Percentiles rank a stretch among this genome's conserved stretches.
These are phyloP conservation scores for Carettochelys insculpta DNA, from an alignment of 2,113 vertebrate species.

Conservation along the genomic window DNA sequence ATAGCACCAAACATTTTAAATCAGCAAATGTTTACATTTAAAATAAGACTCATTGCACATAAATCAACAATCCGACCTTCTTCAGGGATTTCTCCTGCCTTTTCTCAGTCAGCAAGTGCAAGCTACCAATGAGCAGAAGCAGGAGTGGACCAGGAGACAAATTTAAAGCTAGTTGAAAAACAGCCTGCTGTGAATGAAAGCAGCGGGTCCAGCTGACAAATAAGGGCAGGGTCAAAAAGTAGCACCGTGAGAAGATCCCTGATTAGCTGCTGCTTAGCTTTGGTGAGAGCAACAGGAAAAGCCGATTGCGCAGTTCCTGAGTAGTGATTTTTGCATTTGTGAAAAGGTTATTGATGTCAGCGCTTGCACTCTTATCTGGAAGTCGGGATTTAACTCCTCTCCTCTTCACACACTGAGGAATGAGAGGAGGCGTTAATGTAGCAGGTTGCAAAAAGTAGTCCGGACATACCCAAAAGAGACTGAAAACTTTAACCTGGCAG, in stretches of 20 bases:
- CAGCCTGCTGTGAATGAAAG: background rate
- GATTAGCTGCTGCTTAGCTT: background rate
- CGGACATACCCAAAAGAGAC: background rate
- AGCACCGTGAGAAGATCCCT: background rate
- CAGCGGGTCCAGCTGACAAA: background rate
- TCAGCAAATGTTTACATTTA: background rate
- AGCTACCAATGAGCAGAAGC: conserved; percentile 47
- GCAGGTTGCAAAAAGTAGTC: background rate
- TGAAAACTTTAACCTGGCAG: background rate
- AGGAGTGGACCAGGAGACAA: conserved; percentile 12
- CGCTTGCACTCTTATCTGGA: background rate
- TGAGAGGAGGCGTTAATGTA: too few relatives aligned
- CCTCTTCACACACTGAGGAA: background rate
- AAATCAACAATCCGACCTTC: background rate
- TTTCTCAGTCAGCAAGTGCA: conserved; percentile 55
- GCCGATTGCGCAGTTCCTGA: background rate
- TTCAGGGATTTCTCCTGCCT: conserved; percentile 54
- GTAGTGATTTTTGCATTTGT: background rate
- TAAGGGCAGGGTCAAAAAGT: background rate
- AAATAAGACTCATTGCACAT: background rate
- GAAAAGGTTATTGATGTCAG: background rate
- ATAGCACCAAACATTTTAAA: background rate
- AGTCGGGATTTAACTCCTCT: background rate
- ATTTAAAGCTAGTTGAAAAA: background rate
- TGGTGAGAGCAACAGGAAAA: background rate